These are phyloP conservation scores for Naja naja DNA, from an alignment of 2,113 vertebrate genomes.

Conservation along the genomic window DNA sequence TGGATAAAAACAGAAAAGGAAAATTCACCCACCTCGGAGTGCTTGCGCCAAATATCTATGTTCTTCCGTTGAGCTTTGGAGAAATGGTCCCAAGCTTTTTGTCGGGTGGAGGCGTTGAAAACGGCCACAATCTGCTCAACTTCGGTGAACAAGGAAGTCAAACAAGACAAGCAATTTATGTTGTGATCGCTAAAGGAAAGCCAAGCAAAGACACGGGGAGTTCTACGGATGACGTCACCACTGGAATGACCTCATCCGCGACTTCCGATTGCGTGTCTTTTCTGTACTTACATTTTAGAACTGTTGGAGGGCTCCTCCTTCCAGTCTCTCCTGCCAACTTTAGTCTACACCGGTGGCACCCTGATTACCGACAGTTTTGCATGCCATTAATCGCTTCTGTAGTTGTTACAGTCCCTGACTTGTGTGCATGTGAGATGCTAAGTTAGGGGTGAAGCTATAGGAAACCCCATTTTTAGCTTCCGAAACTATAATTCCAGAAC, in stretches of 20 bases:
- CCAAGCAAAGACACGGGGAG: constrained; percentile 86
- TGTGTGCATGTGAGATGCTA: fast-evolving
- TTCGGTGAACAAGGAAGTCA: constrained; percentile 94
- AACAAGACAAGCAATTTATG: constrained; percentile 99
- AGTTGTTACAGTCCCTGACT: neutral
- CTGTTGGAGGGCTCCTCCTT: constrained; percentile 74
- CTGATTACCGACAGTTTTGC: constrained; percentile 18
- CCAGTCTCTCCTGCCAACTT: constrained; percentile 77
- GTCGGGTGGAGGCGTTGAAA: constrained; percentile 96
- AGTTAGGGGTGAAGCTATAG: neutral
- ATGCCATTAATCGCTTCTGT: constrained; percentile 25
- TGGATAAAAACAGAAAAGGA: constrained; percentile 73
- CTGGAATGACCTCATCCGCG: constrained; percentile 74
- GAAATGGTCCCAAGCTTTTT: constrained; percentile 99
- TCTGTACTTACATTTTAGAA: constrained; percentile 80
- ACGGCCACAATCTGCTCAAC: constrained; percentile 99
- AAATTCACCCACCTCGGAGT: constrained; percentile 96
- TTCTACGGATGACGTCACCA: constrained; percentile 77
- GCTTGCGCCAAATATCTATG: constrained; percentile 99
- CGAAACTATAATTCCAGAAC: neutral
- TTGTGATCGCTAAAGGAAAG: constrained; percentile 84
- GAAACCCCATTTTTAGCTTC: neutral
- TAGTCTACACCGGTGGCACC: constrained; percentile 60
- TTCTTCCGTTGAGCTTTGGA: constrained; percentile 99
- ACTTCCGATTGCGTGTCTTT: constrained; percentile 72